phyloP scores from a whole-genome alignment of 2,797 vertebrate genomes.

The Perodicticus potto region DNA sequence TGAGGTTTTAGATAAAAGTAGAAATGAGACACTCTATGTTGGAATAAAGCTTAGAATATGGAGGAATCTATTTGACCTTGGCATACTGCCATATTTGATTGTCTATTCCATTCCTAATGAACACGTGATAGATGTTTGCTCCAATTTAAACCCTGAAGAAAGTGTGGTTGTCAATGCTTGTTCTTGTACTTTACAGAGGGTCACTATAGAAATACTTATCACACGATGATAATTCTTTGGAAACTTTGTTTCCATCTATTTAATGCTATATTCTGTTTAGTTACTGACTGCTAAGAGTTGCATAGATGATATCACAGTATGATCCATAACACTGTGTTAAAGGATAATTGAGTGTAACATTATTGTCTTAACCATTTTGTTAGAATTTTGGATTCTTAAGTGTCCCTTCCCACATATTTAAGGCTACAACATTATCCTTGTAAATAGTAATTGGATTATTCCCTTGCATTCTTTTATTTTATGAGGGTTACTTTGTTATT shows the following conservation, averaged over 20 bases:
- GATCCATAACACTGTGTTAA: background rate
- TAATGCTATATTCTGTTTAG: background rate
- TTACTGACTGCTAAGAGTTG: background rate
- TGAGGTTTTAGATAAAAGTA: background rate
- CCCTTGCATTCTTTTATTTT: background rate
- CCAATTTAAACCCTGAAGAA: background rate
- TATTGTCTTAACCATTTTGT: background rate
- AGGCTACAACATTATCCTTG: background rate
- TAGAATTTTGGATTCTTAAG: background rate
- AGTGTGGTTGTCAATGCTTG: background rate
- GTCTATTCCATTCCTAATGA: background rate
- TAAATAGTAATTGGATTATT: background rate
- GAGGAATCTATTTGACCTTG: background rate
- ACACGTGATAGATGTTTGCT: background rate
- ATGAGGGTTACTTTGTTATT: background rate
- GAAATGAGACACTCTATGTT: background rate
- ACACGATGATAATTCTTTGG: background rate
- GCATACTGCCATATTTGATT: background rate
- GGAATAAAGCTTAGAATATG: background rate
- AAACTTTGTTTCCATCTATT: background rate
- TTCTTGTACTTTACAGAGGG: background rate
- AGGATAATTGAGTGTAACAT: background rate
- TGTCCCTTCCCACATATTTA: background rate
- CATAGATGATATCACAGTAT: background rate
- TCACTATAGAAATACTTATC: background rate